phyloP scores from a whole-genome alignment of 1,140 invertebrate genomes.

The Psilanteris sp. region DNA sequence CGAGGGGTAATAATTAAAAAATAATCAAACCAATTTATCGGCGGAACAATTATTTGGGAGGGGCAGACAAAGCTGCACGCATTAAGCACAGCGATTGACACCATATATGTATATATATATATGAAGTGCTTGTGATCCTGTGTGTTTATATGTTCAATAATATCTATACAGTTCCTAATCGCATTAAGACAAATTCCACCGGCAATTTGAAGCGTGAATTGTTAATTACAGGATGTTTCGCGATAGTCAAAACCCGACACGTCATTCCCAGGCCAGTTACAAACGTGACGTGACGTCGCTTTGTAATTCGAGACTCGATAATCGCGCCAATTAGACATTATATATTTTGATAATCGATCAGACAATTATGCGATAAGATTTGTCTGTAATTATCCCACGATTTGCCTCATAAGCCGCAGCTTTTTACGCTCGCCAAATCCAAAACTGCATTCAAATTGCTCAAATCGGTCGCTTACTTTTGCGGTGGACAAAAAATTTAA shows the following conservation, averaged over 20 bases:
- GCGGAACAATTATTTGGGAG: too few relatives aligned
- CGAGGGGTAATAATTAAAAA: too few relatives aligned
- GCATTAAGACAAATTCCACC: slow-evolving; percentile 25
- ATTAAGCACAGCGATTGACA: too few relatives aligned
- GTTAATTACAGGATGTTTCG: slow-evolving; percentile 27
- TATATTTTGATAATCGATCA: slow-evolving; percentile 51
- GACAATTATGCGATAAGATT: slow-evolving; percentile 56
- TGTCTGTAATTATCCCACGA: slow-evolving; percentile 14
- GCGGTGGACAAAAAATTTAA: too few relatives aligned
- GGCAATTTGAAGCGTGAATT: slow-evolving; percentile 20
- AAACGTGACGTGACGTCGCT: slow-evolving; percentile 52
- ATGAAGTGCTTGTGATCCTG: too few relatives aligned
- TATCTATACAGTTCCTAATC: too few relatives aligned
- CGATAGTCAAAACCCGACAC: slow-evolving; percentile 33
- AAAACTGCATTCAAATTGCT: too few relatives aligned
- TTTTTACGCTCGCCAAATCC: slow-evolving; percentile 1
- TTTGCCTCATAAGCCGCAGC: slow-evolving; percentile 22
- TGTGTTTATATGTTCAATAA: too few relatives aligned
- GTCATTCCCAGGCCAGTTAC: slow-evolving; percentile 49
- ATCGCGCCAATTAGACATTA: slow-evolving; percentile 47
- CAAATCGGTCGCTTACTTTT: too few relatives aligned
- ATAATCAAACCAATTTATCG: too few relatives aligned
- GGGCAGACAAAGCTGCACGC: too few relatives aligned
- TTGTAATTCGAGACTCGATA: slow-evolving; percentile 46
- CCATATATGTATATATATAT: too few relatives aligned